A percentile compares a stretch with the other conserved stretches of the same genome.
These are phyloP conservation scores for Onychomys torridus DNA, from an alignment of 2,797 vertebrate genomes.

Conservation along the genomic window DNA sequence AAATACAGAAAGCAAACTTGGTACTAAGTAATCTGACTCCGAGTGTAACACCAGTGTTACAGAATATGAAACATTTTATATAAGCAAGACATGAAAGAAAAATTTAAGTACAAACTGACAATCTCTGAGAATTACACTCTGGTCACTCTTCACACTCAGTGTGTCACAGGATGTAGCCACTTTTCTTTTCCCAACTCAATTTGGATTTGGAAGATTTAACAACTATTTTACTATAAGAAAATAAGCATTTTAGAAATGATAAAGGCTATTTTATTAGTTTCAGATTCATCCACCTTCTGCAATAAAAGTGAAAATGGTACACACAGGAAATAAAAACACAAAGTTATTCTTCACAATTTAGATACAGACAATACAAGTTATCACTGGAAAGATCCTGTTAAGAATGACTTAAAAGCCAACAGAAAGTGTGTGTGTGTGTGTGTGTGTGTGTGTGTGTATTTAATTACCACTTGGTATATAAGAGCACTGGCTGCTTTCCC, in stretches of 20 bases:
- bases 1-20: slow-evolving; percentile 31
- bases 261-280: slow-evolving; percentile 51
- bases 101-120: slow-evolving; percentile 3
- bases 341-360: not conserved
- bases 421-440: not conserved
- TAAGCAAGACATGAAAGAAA: slow-evolving; percentile 51
- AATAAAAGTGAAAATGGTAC: slow-evolving; percentile 43
- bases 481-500: not conserved
- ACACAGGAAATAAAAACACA: slow-evolving; percentile 33
- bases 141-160: slow-evolving; percentile 19
- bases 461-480: not conserved
- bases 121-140: slow-evolving; percentile 5
- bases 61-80: slow-evolving; percentile 41
- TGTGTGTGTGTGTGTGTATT: not conserved
- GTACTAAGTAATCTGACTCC: not conserved
- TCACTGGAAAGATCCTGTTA: slow-evolving; percentile 12
- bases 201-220: slow-evolving; percentile 19
- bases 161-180: slow-evolving; percentile 6
- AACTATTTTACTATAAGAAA: slow-evolving; percentile 23
- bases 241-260: slow-evolving; percentile 52
- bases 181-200: slow-evolving; percentile 36
- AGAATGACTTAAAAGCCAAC: slow-evolving; percentile 7
- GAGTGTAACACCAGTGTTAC: slow-evolving; percentile 22
- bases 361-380: slow-evolving; percentile 35
- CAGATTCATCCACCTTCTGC: slow-evolving; percentile 30